These are phyloP conservation scores for Meloe dianella DNA, from an alignment of 2,888 invertebrate genomes.

Conservation along the genomic window DNA sequence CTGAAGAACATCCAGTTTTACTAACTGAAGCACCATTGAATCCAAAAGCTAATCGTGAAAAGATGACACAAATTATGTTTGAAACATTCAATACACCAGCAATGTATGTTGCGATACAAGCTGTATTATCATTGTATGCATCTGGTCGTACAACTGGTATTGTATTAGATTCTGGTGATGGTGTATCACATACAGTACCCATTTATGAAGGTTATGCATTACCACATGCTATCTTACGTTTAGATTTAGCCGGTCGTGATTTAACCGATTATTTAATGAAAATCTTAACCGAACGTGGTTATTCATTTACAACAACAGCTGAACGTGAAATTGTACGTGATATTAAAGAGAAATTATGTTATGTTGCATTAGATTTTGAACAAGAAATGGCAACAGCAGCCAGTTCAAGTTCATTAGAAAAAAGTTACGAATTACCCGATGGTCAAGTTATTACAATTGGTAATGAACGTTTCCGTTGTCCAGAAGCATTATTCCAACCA, in stretches of 20 bases:
- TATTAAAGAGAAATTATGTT: conserved; percentile 74
- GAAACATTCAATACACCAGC: conserved; percentile 67
- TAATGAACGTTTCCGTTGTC: conserved; percentile 69
- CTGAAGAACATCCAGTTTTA: conserved; percentile 80
- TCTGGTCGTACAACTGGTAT: conserved; percentile 78
- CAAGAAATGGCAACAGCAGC: conserved; percentile 64
- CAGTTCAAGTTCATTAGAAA: conserved; percentile 71
- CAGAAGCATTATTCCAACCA: conserved; percentile 70
- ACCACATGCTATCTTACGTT: conserved; percentile 57
- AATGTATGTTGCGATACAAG: conserved; percentile 78
- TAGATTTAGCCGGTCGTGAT: conserved; percentile 58
- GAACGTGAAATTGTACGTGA: conserved; percentile 58
- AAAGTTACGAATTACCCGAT: conserved; percentile 62
- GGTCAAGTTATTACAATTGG: conserved; percentile 69
- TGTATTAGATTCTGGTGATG: conserved; percentile 75
- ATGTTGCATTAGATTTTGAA: conserved; percentile 71
- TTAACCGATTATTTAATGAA: conserved; percentile 59
- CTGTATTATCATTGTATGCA: conserved; percentile 75
- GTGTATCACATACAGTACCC: conserved; percentile 76
- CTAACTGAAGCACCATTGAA: conserved; percentile 82
- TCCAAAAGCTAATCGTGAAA: conserved; percentile 81
- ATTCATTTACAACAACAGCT: conserved; percentile 58
- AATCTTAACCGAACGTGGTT: conserved; percentile 57
- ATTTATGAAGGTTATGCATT: conserved; percentile 70
- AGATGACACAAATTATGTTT: conserved; percentile 74